Base-by-base conservation (phyloP, 2,797 vertebrate genomes). In the Gambusia yucatana region DNA sequence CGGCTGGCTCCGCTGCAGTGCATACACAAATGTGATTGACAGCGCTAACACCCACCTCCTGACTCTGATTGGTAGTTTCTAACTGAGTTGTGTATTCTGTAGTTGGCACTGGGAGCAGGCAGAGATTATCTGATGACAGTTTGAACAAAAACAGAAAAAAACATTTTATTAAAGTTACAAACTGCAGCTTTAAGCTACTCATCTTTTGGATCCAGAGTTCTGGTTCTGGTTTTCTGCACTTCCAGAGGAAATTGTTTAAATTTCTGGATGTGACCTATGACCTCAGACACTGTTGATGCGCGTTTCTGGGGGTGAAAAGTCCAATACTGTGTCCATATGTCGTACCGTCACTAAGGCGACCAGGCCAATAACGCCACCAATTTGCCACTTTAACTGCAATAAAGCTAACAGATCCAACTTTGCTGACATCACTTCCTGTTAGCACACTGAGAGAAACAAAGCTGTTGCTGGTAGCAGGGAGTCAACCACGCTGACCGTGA, bases 31-130 rank as follows among this genome's bases (percentile, higher is more conserved):
- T 3, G 7, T 52, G 50, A 52, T 9, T 52, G 50, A 25, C 50
- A 52, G 50, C 7, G 0, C 2, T 48, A 48, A 6, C 6, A 9
- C 50, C 22, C 50, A 8, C 50, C 50, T 25, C 50, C 50, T 25
- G 50, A 22, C 50, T 52, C 2, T 52, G 22, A 52, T 52, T 52
- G 7, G 22, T 52, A 5, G 50, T 52, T 52, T 52, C 84, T 91
- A 4, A 85, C 11, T 25, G 7, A 25, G 48, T 25, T 2, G 48
- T 52, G 48, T 22, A 52, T 25, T 52, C 20, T 52, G 50, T 25
- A 25, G 50, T 8, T 25, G 2, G 50, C 50, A 25, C 20, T 52
- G 22, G 48, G 20, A 52, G 6, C 7, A 25, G 20, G 50, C 50
- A 9, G 50, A 52, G 48, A 20, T 25, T 0, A 52, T 52, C 50